Evolutionary conservation across 2,113 vertebrate species (phyloP), one percentile per base, ranked within the genome.

Genomic region (Dicentrarchus labrax): DNA sequence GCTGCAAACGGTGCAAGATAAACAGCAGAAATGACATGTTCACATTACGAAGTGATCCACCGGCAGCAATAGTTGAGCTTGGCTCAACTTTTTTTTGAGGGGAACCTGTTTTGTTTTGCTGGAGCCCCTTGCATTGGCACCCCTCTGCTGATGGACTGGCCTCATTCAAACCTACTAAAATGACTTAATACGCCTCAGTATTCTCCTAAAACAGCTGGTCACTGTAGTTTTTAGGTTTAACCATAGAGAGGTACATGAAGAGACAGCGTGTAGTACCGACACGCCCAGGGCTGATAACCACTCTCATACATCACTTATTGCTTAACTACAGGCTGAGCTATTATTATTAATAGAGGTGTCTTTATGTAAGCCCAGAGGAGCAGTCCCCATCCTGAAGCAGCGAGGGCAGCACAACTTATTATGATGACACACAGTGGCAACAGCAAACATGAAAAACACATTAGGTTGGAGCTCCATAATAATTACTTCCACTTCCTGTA

Each of bases 271-370:
- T 10, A 16, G 38, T 12, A 12, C 57, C 15, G 5, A 47, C 24
- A 10, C 30, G 45, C 45, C 45, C 24, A 22, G 30, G 19, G 17
- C 36, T 19, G 71, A 17, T 21, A 67, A 71, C 47, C n/a, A n/a
- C 48, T 50, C 13, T 69, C 41, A 81, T 54, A 74, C 71, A 56
- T 62, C 64, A 60, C 53, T 77, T 54, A 59, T 45, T 60, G 53
- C 68, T 56, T 9, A 3, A 19, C 12, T n/a, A 24, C 59, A 54
- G 50, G 36, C 66, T 66, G 36, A 59, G 75, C 74, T 61, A 59
- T 78, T 62, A 69, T n/a, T 64, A 78, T 65, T 51, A 69, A 50
- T 22, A 47, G 15, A 39, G 39, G 39, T 66, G 24, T 13, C 6
- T 48, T 68, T 17, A 15, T 72, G 21, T 17, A 19, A 17, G 15